These are phyloP conservation scores for Conomelus anceps DNA, from an alignment of 2,888 invertebrate species.

Conservation along the genomic window DNA sequence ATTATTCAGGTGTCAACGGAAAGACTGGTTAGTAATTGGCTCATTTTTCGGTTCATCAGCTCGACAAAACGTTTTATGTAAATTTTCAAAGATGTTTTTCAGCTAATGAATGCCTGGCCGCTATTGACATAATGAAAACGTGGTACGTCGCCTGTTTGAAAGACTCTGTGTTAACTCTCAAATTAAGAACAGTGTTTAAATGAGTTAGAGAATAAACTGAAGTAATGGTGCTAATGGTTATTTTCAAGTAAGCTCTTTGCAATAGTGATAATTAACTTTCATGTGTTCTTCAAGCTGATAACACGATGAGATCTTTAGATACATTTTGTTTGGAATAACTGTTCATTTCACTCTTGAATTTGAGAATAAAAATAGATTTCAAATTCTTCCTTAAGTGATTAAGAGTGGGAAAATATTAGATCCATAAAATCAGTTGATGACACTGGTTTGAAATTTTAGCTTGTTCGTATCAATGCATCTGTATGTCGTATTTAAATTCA, in stretches of 20 bases:
- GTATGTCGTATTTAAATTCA: too few relatives aligned
- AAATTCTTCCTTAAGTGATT: too few relatives aligned
- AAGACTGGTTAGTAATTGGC: not conserved
- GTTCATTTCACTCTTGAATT: not conserved
- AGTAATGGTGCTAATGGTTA: not conserved
- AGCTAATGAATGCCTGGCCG: not conserved
- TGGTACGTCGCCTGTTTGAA: not conserved
- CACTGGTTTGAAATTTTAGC: too few relatives aligned
- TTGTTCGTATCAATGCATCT: too few relatives aligned
- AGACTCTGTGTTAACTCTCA: not conserved
- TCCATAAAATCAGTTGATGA: too few relatives aligned
- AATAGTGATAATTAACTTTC: not conserved
- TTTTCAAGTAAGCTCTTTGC: not conserved
- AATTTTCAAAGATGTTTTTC: not conserved
- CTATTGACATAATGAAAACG: not conserved
- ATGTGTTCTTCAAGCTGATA: not conserved
- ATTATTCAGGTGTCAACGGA: not conserved
- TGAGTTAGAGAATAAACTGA: not conserved
- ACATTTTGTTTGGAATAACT: too few relatives aligned
- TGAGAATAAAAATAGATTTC: not conserved
- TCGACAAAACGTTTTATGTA: not conserved
- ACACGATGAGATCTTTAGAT: not conserved
- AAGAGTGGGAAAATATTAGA: too few relatives aligned
- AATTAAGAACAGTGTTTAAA: not conserved
- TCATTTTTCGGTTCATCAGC: not conserved